phyloP scores from a whole-genome alignment of 2,888 invertebrate genomes.

The Chrysomela aeneicollis region DNA sequence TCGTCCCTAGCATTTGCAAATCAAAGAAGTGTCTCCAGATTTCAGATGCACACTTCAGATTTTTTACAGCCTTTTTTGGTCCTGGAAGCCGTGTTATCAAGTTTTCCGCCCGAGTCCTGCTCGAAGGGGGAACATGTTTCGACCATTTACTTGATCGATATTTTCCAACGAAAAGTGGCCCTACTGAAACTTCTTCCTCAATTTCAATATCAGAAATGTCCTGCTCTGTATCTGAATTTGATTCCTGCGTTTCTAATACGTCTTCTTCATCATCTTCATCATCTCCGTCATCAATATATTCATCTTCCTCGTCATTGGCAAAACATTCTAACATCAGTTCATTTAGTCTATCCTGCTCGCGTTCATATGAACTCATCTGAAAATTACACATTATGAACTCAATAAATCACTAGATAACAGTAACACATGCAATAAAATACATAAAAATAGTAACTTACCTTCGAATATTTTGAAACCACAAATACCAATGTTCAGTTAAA shows the following conservation, averaged over 20 bases:
- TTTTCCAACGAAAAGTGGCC: conserved; percentile 18
- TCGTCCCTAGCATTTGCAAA: conserved; percentile 20
- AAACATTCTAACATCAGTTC: conserved; percentile 26
- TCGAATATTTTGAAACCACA: conserved; percentile 6
- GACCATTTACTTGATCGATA: conserved; percentile 12
- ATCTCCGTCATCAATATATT: conserved; percentile 16
- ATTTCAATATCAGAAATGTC: conserved; percentile 22
- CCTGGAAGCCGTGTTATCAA: conserved; percentile 14
- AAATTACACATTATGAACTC: conserved; percentile 1
- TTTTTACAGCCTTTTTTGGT: conserved; percentile 20
- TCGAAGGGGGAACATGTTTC: conserved; percentile 23
- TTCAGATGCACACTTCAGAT: conserved; percentile 24
- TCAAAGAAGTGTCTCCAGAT: conserved; percentile 25
- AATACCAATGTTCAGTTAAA: conserved; percentile 11
- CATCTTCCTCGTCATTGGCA: conserved; percentile 13
- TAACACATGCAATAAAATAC: conserved; percentile 7
- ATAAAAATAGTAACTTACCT: conserved; percentile 10
- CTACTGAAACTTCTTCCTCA: conserved; percentile 8
- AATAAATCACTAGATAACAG: not conserved
- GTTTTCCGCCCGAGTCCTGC: conserved; percentile 19
- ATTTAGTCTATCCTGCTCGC: conserved; percentile 16
- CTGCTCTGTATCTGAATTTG: conserved; percentile 21
- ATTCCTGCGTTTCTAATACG: conserved; percentile 9
- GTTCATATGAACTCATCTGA: conserved; percentile 7
- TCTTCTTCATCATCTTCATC: conserved; percentile 23